Conservation (phyloP, 2,888 invertebrate species). For the Drosophila stalkeri region DNA sequence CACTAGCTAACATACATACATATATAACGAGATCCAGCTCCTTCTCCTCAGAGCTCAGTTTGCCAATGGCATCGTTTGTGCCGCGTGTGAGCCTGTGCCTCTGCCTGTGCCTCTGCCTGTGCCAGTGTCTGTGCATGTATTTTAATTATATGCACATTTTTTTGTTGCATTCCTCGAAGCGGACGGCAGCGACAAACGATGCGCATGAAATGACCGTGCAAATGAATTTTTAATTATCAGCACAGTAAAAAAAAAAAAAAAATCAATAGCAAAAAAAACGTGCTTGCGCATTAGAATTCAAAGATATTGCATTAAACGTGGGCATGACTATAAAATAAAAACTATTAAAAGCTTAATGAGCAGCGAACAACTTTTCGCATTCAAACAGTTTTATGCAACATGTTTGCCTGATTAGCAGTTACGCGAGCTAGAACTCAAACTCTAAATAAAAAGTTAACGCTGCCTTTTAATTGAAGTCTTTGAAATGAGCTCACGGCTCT, state of each 20-base stretch:
- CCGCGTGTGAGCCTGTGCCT: constrained; percentile 1
- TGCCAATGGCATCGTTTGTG: constrained; percentile 21
- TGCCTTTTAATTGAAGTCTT: neutral
- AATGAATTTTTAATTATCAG: constrained; percentile 79
- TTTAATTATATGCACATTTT: constrained; percentile 74
- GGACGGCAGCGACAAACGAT: constrained; percentile 32
- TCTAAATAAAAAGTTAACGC: neutral
- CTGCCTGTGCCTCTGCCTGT: neutral
- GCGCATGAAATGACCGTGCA: constrained; percentile 57
- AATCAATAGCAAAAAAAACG: constrained; percentile 62
- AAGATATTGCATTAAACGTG: constrained; percentile 24
- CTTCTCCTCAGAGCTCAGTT: constrained; percentile 1
- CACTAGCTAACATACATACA: neutral
- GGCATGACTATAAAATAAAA: constrained; percentile 14
- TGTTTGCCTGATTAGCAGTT: neutral
- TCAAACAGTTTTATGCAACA: neutral
- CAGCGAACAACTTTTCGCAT: neutral
- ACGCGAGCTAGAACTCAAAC: neutral
- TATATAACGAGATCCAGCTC: constrained; percentile 14
- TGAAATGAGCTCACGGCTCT: neutral
- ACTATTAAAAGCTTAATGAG: constrained; percentile 6
- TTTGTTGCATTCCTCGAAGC: constrained; percentile 60
- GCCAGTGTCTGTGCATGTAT: constrained; percentile 33
- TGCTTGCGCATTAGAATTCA: constrained; percentile 50
- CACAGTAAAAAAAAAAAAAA: constrained; percentile 63